Evolutionary conservation across 1,140 invertebrate genomes (phyloP), one percentile per base, ranked within the genome.

Genomic region (Elysia chlorotica): DNA sequence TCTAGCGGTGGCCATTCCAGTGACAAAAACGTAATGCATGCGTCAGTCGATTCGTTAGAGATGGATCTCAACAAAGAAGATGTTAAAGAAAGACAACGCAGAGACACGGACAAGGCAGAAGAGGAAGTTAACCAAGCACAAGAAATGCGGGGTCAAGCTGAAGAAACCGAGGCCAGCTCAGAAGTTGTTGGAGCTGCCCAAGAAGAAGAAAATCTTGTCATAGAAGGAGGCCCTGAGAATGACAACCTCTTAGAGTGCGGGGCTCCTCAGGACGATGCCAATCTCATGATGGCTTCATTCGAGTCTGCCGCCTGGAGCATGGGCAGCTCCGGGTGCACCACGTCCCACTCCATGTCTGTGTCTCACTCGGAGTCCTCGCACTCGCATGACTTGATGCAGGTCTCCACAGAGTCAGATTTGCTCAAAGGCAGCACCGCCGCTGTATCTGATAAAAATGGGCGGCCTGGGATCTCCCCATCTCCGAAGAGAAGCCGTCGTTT

Each of bases 41-140:
- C 90, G 0, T 91, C 91, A 41, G 90, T 90, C 2, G 92, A 92
- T 81, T 92, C 91, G 0, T 78, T 92, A 21, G 91, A 92, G 76
- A 54, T 90, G 0, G 89, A 83, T 61, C 74, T 74, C 10, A 68
- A 78, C 5, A 75, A 73, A 75, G 76, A 74, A 77, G 78, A 75
- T 63, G 85, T 87, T 76, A 83, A 81, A 37, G 89, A n/a, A n/a
- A n/a, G n/a, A n/a, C n/a, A n/a, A n/a, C n/a, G n/a, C n/a, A n/a
- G n/a, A n/a, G n/a, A n/a, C n/a, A n/a, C n/a, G n/a, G n/a, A 90
- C 80, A 88, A 90, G 57, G 79, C 80, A 59, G 76, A 89, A 59
- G 76, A 89, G 56, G 76, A 78, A 63, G 75, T 75, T 31, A 65
- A 72, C n/a, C 79, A 75, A 36, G 76, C 65, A 36, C n/a, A n/a